These are phyloP conservation scores for Triplophysa dalaica DNA, from an alignment of 2,113 vertebrate genomes.

Conservation along the genomic window DNA sequence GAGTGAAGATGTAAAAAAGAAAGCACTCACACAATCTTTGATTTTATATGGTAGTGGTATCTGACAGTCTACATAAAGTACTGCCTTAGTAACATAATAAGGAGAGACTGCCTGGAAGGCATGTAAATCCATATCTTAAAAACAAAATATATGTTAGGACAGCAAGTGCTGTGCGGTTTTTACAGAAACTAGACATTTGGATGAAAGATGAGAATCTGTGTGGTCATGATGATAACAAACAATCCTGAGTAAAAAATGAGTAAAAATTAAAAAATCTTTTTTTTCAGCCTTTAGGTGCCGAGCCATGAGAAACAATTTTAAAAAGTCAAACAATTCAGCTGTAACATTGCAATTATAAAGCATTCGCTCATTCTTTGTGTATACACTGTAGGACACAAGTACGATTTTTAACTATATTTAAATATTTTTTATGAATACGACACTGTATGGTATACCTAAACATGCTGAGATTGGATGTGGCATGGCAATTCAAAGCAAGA, in stretches of 20 bases:
- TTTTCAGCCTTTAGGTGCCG: no score
- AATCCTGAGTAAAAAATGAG: not conserved
- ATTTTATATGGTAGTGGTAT: not conserved
- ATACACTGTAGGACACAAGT: no score
- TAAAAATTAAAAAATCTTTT: no score
- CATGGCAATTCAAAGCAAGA: no score
- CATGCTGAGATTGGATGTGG: no score
- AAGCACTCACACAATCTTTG: not conserved
- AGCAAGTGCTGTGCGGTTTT: not conserved
- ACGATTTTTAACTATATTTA: no score
- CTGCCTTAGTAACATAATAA: slow-evolving; percentile 25
- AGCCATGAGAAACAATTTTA: not conserved
- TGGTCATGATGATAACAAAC: not conserved
- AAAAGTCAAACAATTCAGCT: no score
- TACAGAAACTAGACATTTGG: slow-evolving; percentile 5
- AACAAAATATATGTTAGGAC: not conserved
- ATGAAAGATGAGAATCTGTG: slow-evolving; percentile 7
- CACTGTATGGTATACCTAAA: no score
- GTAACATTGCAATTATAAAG: no score
- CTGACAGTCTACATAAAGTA: not conserved
- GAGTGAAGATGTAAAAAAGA: not conserved
- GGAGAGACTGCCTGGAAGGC: slow-evolving; percentile 14
- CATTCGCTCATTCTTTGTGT: no score
- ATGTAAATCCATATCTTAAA: slow-evolving; percentile 16
- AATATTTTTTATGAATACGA: no score